phyloP scores from a whole-genome alignment of 2,888 invertebrate species.

The Drosophila atripex region DNA sequence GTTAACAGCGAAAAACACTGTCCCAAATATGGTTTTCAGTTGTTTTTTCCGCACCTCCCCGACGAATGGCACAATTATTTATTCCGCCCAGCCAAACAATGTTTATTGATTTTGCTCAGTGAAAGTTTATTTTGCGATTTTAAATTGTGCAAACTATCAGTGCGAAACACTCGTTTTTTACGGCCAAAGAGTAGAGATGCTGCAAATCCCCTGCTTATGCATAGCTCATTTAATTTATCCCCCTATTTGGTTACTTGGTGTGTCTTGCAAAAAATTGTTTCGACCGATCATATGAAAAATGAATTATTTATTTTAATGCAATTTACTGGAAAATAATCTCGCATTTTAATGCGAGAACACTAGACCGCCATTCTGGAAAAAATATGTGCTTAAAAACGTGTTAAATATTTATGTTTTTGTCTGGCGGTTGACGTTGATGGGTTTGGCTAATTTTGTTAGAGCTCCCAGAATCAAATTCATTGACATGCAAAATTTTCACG shows the following conservation, averaged over 20 bases:
- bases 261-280: slow-evolving; percentile 1
- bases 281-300: slow-evolving; percentile 2
- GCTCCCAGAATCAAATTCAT: slow-evolving; percentile 50
- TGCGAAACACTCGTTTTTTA: neutral
- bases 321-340: slow-evolving; percentile 14
- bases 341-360: slow-evolving; percentile 12
- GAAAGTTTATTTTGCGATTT: slow-evolving; percentile 29
- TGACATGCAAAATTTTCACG: slow-evolving; percentile 73
- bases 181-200: neutral
- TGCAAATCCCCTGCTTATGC: neutral
- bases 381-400: slow-evolving; percentile 14
- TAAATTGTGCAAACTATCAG: slow-evolving; percentile 16
- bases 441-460: slow-evolving; percentile 31
- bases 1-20: slow-evolving; percentile 41
- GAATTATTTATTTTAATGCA: slow-evolving; percentile 31
- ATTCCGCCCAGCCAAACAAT: slow-evolving; percentile 26
- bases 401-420: slow-evolving; percentile 27
- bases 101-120: slow-evolving; percentile 37
- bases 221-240: slow-evolving; percentile 18
- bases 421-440: slow-evolving; percentile 17
- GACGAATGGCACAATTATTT: slow-evolving; percentile 11
- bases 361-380: neutral
- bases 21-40: slow-evolving; percentile 33
- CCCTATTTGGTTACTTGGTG: slow-evolving; percentile 8
- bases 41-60: neutral